Evolutionary conservation across 2,113 vertebrate genomes (phyloP).

Genomic region (Pedetes capensis): DNA sequence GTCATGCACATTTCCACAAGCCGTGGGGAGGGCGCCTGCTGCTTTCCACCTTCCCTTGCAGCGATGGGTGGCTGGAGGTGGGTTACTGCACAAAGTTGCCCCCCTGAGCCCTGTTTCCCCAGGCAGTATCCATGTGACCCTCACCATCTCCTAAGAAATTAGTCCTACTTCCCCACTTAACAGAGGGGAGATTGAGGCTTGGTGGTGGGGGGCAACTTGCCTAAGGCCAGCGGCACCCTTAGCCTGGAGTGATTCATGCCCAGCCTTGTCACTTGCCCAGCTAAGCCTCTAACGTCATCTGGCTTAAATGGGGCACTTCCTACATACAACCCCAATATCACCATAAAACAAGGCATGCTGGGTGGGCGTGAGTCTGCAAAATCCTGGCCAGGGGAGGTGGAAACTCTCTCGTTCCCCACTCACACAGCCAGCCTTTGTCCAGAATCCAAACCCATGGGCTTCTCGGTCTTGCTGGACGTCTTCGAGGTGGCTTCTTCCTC

Average conservation of each 20-base stretch:
- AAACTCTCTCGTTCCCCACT: no score
- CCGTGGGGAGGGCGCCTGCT: not conserved
- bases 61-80: not conserved
- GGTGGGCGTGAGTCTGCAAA: not conserved
- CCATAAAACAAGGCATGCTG: not conserved
- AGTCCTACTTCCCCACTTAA: not conserved
- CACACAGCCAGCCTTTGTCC: no score
- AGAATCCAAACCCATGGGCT: no score
- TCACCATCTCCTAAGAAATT: not conserved
- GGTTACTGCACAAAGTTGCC: rapidly evolving
- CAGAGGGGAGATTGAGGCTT: not conserved
- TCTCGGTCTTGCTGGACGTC: no score
- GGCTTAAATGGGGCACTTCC: not conserved
- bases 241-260: not conserved
- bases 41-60: not conserved
- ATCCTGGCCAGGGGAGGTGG: not conserved
- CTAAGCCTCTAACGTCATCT: not conserved
- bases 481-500: not conserved
- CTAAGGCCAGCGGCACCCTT: not conserved
- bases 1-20: no score
- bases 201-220: not conserved
- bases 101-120: no score
- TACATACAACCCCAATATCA: no score
- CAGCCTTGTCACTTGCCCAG: no score
- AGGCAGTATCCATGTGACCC: not conserved